Conservation (phyloP, 2,113 vertebrate genomes). For the Alces alces region DNA sequence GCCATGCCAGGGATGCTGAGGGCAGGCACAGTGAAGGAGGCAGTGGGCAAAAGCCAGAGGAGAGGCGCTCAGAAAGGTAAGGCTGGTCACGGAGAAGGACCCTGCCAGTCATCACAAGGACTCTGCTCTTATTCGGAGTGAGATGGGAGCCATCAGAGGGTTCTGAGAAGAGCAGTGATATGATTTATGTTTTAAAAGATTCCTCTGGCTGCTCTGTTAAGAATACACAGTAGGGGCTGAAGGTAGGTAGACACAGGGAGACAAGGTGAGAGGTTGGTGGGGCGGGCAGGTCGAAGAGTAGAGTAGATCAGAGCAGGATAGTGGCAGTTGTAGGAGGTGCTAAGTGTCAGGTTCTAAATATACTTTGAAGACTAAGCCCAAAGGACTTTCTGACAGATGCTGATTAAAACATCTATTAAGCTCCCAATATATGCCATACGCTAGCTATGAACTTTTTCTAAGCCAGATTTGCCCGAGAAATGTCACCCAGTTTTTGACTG, state of each 20-base stretch:
- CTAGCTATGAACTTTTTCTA: constrained; percentile 31
- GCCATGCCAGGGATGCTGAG: rapidly evolving
- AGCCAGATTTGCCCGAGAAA: constrained; percentile 42
- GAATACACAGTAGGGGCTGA: not conserved
- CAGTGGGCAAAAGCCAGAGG: rapidly evolving
- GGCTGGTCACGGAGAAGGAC: rapidly evolving
- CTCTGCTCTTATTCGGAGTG: not conserved
- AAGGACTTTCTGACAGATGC: not conserved
- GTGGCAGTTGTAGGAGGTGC: not conserved
- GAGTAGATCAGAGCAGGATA: not conserved
- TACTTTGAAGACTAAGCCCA: constrained; percentile 22
- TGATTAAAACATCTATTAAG: constrained; percentile 58
- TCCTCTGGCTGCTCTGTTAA: not conserved
- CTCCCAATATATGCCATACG: constrained; percentile 17
- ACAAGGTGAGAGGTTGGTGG: not conserved
- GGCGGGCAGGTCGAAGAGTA: not conserved
- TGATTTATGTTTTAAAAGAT: not conserved
- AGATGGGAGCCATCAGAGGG: not conserved
- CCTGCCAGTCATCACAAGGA: not conserved
- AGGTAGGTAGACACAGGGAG: not conserved
- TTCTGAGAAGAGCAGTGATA: not conserved
- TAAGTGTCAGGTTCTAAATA: not conserved
- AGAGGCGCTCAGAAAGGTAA: not conserved
- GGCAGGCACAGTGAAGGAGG: not conserved
- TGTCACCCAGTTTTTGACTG: constrained; percentile 30